A percentile compares a stretch with the other conserved stretches of the same genome.
phyloP scores from a whole-genome alignment of 2,113 vertebrate species.

The Apistogramma diplotaenia region DNA sequence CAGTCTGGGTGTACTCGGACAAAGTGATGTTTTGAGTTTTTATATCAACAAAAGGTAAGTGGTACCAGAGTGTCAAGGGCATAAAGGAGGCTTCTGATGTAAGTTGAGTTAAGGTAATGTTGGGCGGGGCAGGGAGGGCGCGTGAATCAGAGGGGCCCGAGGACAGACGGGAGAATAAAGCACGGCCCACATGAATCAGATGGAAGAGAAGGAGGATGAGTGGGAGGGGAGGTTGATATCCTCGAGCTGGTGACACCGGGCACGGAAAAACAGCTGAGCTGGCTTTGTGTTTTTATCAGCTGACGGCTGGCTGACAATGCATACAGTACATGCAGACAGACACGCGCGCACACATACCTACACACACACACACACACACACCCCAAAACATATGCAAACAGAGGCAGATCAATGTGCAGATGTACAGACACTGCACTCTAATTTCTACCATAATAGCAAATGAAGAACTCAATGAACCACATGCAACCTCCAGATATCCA shows the following conservation, averaged over 20 bases:
- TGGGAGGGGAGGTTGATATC: neutral
- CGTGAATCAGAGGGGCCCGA: neutral
- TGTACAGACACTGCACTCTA: constrained; percentile 2
- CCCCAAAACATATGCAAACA: constrained; percentile 21
- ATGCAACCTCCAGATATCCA: constrained; percentile 1
- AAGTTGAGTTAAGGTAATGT: neutral
- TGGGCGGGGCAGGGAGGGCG: too few species aligned
- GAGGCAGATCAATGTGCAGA: constrained; percentile 11
- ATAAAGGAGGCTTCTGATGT: neutral
- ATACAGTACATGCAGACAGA: constrained; percentile 29
- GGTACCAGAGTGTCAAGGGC: constrained; percentile 7
- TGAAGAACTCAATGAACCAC: neutral
- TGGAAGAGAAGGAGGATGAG: neutral
- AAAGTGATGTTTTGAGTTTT: constrained; percentile 58
- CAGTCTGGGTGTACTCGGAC: constrained; percentile 29
- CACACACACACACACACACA: constrained; percentile 20
- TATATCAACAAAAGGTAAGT: constrained; percentile 42
- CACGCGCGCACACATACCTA: constrained; percentile 15
- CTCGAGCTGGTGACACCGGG: constrained; percentile 25
- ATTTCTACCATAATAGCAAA: neutral
- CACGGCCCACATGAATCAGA: neutral
- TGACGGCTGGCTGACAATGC: constrained; percentile 67
- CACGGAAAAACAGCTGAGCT: constrained; percentile 66
- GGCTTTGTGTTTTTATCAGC: constrained; percentile 65
- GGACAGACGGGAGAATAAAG: constrained; percentile 9